Evolutionary conservation across 2,888 invertebrate species (phyloP).

Genomic region (Blastobasis lacticolella): DNA sequence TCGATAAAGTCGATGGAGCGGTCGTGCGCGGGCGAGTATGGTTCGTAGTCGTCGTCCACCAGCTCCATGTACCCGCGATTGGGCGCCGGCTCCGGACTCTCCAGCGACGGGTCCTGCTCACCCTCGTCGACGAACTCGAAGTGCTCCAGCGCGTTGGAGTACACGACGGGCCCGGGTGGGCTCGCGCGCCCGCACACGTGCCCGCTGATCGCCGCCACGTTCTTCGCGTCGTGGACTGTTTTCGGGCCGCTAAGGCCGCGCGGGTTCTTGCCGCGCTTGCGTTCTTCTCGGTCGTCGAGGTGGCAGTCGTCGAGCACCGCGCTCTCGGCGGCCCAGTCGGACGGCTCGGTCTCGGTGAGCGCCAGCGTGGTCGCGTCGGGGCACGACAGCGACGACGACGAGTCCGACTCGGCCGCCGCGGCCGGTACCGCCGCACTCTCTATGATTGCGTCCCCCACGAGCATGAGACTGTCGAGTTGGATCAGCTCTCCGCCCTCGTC

Average conservation of each 20-base stretch:
- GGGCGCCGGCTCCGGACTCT: conserved; percentile 51
- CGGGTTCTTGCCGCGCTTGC: conserved; percentile 43
- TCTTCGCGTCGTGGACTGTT: conserved; percentile 53
- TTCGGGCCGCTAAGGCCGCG: conserved; percentile 51
- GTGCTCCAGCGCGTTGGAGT: conserved; percentile 79
- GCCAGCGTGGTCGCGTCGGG: conserved; percentile 82
- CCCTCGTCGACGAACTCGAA: conserved; percentile 92
- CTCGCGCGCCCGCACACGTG: conserved; percentile 61
- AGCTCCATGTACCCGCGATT: conserved; percentile 63
- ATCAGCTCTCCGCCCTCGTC: conserved; percentile 80
- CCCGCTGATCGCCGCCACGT: conserved; percentile 46
- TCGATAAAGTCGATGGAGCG: conserved; percentile 75
- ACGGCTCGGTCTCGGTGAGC: conserved; percentile 89
- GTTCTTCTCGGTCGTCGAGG: conserved; percentile 48
- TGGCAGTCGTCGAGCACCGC: conserved; percentile 84
- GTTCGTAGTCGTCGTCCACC: conserved; percentile 59
- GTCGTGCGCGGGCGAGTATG: conserved; percentile 52
- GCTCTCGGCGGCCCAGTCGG: conserved; percentile 91
- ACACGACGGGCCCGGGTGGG: conserved; percentile 41
- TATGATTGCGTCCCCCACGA: conserved; percentile 48
- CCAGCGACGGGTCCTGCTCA: conserved; percentile 83
- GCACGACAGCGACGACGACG: conserved; percentile 82
- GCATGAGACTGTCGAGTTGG: conserved; percentile 75
- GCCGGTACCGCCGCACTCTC: conserved; percentile 42
- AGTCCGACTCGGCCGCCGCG: conserved; percentile 68